Base-by-base conservation (phyloP, 2,888 invertebrate species). In the Dolichomitus sp. region DNA sequence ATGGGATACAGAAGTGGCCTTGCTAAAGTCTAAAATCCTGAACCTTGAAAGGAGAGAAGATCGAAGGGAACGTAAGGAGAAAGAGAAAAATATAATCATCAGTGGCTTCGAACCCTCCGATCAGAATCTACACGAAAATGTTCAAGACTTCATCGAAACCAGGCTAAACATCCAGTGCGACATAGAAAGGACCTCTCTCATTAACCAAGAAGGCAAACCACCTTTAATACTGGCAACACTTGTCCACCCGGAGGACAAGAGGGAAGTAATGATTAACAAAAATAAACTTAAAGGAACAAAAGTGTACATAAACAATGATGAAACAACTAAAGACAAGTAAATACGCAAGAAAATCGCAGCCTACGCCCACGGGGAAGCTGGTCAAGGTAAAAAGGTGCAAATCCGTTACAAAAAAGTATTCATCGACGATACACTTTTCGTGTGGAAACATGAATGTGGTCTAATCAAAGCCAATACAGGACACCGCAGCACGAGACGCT, bases 221-320 rank as follows among this genome's bases (percentile, higher is more conserved):
- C 6, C 42, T 12, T 42, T 42, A 12, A 42, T 42, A 9, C 0
- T 42, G 9, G 40, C 40, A 9, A 40, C 2, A 6, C 40, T 40
- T 2, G 12, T 6, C 9, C 40, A 40, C 40, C 4, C 9, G 2
- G 5, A 12, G 6, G n/a, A 52, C 23, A 23, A 33, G 6, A 59
- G 17, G n/a, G 59, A 33, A 17, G 33, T 59, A 4, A n/a, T 33
- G 59, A 2, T 7, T 5, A 33, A 30, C 30, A 30, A 57, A 14
- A 23, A 27, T 14, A 37, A 59, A 30, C 33, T 45, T 7, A 68
- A 68, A 5, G 68, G 33, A 19, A 17, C 33, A 7, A 33, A 50
- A 50, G 19, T 50, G 12, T 69, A 69, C 3, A 54, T 63, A 12
- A 69, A 33, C n/a, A 19, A 50, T 12, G 69, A 69, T 17, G 30